Conservation (phyloP, 1,140 invertebrate species). For the Scaptodrosophila lebanonensis region DNA sequence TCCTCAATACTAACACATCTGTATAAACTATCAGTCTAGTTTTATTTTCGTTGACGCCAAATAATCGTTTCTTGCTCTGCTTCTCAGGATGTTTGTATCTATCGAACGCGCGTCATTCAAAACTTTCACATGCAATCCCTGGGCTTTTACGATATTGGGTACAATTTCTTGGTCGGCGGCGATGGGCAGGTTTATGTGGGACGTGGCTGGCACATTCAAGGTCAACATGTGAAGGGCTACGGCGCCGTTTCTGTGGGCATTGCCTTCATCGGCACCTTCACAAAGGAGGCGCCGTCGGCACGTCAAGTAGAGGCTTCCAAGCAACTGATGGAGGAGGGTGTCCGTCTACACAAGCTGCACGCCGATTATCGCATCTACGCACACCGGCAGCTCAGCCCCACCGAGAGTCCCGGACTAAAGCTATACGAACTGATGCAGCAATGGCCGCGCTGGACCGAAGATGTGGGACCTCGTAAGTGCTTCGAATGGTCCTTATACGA, state of each 20-base stretch:
- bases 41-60: no score
- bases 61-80: background rate
- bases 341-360: slow-evolving; percentile 79
- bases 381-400: slow-evolving; percentile 80
- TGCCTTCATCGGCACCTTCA: slow-evolving; percentile 84
- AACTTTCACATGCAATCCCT: slow-evolving; percentile 80
- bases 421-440: slow-evolving; percentile 80
- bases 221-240: slow-evolving; percentile 81
- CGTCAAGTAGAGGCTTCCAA: slow-evolving; percentile 80
- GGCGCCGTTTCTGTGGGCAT: slow-evolving; percentile 82
- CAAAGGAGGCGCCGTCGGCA: slow-evolving; percentile 78
- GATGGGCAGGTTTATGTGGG: slow-evolving; percentile 85
- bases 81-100: slow-evolving; percentile 62
- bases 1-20: background rate
- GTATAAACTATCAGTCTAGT: background rate
- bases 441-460: slow-evolving; percentile 79
- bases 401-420: slow-evolving; percentile 81
- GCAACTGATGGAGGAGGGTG: slow-evolving; percentile 81
- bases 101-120: slow-evolving; percentile 79
- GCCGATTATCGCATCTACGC: slow-evolving; percentile 81
- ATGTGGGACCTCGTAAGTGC: slow-evolving; percentile 41
- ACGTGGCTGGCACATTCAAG: slow-evolving; percentile 82
- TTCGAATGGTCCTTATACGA: background rate
- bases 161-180: slow-evolving; percentile 87
- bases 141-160: slow-evolving; percentile 81